Base-by-base conservation (phyloP, 2,797 vertebrate species). In the Aphelocoma californica region DNA sequence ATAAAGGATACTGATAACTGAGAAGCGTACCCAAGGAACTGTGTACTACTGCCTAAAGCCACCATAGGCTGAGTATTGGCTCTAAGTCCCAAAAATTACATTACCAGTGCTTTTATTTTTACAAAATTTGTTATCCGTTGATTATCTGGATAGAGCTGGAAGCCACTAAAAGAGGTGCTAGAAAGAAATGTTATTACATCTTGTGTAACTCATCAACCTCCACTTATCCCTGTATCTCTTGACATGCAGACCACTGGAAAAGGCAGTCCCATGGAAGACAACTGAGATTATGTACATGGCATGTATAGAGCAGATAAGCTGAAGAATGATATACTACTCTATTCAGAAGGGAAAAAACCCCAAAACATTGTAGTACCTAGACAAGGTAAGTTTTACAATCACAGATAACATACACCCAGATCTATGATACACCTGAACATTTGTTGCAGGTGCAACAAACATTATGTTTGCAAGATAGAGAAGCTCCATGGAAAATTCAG, bases 401-500 rank as follows among this genome's bases (percentile, higher is more conserved):
- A 61, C 61, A 64, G 6, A 20, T 62, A 91, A 88, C 89, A 91
- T 47, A 90, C 45, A 82, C 42, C 51, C 47, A 23, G 54, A 83
- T 45, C 72, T 93, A 20, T 50, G 81, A 92, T 24, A 50, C 7
- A 86, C 62, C 13, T 87, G 77, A 93, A 96, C 69, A 87, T 89
- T 93, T 67, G 56, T 44, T 93, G 89, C 67, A 85, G 51, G 56
- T 90, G 73, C 69, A 92, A 89, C 64, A 92, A 92, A 75, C 48
- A 54, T 85, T 86, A 78, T 14, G 24, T 75, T 96, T 86, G 44
- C 85, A 89, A 95, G 88, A 82, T 12, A 85, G 92, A 93, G 50
- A 64, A 81, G 19, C 4, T 77, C 45, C 91, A 48, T 36, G 51
- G 44, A 60, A 87, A 88, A 69, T 79, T 53, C 48, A 66, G 23